A percentile compares a stretch with the other conserved stretches of the same genome.
phyloP scores from a whole-genome alignment of 2,888 invertebrate genomes.

The Synanthedon myopaeformis region DNA sequence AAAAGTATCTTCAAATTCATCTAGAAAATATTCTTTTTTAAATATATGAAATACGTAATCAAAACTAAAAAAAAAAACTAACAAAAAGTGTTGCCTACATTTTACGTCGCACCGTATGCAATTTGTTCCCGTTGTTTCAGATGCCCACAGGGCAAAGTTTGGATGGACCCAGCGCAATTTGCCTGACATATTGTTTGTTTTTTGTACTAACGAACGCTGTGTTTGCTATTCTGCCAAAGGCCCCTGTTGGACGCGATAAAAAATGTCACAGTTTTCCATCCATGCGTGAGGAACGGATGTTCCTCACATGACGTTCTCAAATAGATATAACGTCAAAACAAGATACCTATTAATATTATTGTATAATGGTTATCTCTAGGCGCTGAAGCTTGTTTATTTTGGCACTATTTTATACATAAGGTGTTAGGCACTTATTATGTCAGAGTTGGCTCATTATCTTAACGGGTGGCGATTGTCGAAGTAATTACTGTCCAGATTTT shows the following conservation, averaged over 20 bases:
- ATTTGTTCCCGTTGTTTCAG: not conserved
- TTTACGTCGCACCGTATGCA: too few species aligned
- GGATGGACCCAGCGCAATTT: not conserved
- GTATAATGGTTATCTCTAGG: not conserved
- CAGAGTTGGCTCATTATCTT: constrained; percentile 26
- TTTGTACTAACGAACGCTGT: not conserved
- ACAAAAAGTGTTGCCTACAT: too few species aligned
- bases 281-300: not conserved
- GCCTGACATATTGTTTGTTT: not conserved
- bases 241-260: not conserved
- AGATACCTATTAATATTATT: not conserved
- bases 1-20: too few species aligned
- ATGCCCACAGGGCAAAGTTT: not conserved
- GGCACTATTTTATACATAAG: not conserved
- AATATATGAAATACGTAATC: too few species aligned
- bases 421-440: constrained; percentile 12
- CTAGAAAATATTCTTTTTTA: too few species aligned
- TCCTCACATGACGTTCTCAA: not conserved
- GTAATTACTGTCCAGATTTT: too few species aligned
- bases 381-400: not conserved
- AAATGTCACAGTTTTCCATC: not conserved
- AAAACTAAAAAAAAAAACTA: too few species aligned
- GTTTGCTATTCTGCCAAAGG: not conserved
- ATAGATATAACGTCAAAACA: not conserved
- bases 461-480: not conserved